Evolutionary conservation across 2,797 vertebrate species (phyloP).

Genomic region (Triplophysa yarkandensis): DNA sequence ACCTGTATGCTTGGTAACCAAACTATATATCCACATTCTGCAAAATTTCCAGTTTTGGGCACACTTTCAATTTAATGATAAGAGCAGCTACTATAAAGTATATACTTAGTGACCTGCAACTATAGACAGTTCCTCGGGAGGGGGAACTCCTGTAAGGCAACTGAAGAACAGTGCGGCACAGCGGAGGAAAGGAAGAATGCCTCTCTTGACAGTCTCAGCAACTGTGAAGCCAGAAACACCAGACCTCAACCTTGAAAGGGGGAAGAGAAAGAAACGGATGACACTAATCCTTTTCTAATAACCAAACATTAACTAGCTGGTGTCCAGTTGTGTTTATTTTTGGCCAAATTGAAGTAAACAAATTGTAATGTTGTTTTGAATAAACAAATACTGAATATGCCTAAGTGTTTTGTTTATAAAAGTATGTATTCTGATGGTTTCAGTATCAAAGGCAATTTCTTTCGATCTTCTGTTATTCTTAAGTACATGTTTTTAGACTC

Average conservation of each 20-base stretch:
- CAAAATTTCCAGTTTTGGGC: no score
- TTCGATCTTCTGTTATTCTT: no score
- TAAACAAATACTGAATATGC: slow-evolving; percentile 6
- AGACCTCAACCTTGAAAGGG: slow-evolving; percentile 72
- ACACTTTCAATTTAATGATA: no score
- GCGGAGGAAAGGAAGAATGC: slow-evolving; percentile 89
- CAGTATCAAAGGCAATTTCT: no score
- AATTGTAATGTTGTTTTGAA: not conserved
- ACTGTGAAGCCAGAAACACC: slow-evolving; percentile 81
- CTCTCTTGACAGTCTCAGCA: slow-evolving; percentile 84
- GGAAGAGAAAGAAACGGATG: not conserved
- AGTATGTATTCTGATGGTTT: no score
- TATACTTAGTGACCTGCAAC: slow-evolving; percentile 64
- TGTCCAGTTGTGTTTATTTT: no score
- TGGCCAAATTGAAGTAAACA: no score
- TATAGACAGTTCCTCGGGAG: slow-evolving; percentile 86
- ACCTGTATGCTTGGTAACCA: no score
- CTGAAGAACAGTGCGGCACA: slow-evolving; percentile 91
- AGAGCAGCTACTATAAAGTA: not conserved
- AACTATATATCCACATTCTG: no score
- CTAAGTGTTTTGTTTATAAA: slow-evolving; percentile 6
- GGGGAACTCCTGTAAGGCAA: slow-evolving; percentile 90
- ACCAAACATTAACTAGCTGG: no score
- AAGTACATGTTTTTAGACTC: no score
- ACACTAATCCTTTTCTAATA: not conserved